Percentiles rank a stretch among this genome's conserved stretches.
phyloP scores from a whole-genome alignment of 2,888 invertebrate genomes.

The Spatulosminthurus flaviceps region DNA sequence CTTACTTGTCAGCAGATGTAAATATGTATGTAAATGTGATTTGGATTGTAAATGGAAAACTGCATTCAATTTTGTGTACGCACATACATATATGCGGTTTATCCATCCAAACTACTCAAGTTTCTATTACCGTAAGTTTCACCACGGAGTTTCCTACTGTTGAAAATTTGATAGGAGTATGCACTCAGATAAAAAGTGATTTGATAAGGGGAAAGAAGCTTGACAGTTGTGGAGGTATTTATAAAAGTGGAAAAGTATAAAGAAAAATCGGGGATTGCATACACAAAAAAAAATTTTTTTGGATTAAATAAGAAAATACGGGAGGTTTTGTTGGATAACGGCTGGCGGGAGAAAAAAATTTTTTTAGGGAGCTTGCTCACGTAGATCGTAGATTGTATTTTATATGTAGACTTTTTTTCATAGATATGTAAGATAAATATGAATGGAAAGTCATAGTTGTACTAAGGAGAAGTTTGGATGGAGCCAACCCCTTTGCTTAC shows the following conservation, averaged over 20 bases:
- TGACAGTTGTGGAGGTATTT: neutral
- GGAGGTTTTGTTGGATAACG: constrained; percentile 8
- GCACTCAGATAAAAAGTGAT: neutral
- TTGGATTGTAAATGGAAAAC: too few species aligned
- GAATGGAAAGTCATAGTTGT: too few species aligned
- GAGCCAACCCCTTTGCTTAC: constrained; percentile 15
- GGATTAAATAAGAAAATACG: constrained; percentile 18
- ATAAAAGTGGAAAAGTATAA: neutral
- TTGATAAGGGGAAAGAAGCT: neutral
- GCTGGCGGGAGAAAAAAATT: neutral
- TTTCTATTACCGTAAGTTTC: too few species aligned
- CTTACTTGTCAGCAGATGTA: neutral
- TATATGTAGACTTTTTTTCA: too few species aligned
- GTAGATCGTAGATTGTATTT: too few species aligned
- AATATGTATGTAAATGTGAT: too few species aligned
- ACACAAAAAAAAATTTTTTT: neutral
- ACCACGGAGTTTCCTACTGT: too few species aligned
- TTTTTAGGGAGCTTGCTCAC: neutral
- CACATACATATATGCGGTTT: too few species aligned
- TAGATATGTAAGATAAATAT: too few species aligned
- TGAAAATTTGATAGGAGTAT: too few species aligned
- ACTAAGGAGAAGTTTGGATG: neutral
- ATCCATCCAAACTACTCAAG: too few species aligned
- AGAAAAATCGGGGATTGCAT: constrained; percentile 19
- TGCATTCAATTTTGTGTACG: too few species aligned